Conservation (phyloP, 2,888 invertebrate species). For the Scaeva pyrastri region DNA sequence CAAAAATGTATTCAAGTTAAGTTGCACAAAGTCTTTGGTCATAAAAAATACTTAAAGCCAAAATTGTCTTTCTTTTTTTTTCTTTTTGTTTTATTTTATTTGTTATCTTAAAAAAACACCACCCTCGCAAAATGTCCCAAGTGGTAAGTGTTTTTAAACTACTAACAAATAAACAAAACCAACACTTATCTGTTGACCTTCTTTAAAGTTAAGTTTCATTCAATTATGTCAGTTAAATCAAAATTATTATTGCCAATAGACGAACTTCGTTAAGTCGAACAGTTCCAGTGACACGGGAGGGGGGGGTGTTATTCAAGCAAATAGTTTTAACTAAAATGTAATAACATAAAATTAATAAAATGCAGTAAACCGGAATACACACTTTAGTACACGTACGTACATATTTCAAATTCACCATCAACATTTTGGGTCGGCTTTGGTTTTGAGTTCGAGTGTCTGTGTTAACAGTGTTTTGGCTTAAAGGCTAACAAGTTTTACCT, state of each 20-base stretch:
- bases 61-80: too few species aligned
- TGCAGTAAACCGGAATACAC: conserved; percentile 40
- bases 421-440: not conserved
- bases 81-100: too few species aligned
- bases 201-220: not conserved
- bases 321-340: not conserved
- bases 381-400: not conserved
- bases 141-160: not conserved
- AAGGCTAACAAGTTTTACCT: conserved; percentile 70
- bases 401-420: not conserved
- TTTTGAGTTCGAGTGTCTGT: conserved; percentile 14
- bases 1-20: too few species aligned
- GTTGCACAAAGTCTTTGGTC: too few species aligned
- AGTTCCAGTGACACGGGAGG: too few species aligned
- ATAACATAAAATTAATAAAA: conserved; percentile 1
- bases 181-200: not conserved
- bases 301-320: conserved; percentile 8
- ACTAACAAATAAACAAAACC: too few species aligned
- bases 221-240: not conserved
- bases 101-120: too few species aligned
- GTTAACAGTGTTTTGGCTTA: conserved; percentile 43
- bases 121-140: not conserved
- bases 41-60: too few species aligned
- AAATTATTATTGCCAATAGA: not conserved
- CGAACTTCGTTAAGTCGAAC: not conserved